A percentile compares a stretch with the other conserved stretches of the same genome.
These are phyloP conservation scores for Hyperoplus immaculatus DNA, from an alignment of 2,797 vertebrate genomes.

Conservation along the genomic window DNA sequence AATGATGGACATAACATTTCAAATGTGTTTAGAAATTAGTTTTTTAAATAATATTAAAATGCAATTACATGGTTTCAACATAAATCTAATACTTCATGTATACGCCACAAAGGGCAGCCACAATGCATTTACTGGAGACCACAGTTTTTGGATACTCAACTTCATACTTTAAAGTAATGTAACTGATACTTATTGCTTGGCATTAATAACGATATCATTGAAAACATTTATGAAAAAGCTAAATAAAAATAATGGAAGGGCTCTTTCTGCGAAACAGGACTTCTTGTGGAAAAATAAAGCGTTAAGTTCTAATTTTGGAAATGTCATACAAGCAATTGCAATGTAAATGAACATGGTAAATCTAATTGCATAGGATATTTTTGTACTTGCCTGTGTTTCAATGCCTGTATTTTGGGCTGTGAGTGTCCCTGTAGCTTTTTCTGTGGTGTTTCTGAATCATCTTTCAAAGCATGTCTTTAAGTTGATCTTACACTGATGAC, in stretches of 20 bases:
- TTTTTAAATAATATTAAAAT: neutral
- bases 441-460: slow-evolving; percentile 27
- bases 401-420: slow-evolving; percentile 21
- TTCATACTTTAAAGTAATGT: neutral
- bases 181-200: neutral
- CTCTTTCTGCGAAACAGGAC: slow-evolving; percentile 3
- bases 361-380: slow-evolving; percentile 54
- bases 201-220: neutral
- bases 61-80: slow-evolving; percentile 11
- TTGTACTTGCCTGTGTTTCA: slow-evolving; percentile 57
- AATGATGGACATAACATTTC: neutral
- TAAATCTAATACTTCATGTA: neutral
- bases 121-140: neutral
- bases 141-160: neutral
- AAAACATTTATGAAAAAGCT: neutral
- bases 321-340: slow-evolving; percentile 24
- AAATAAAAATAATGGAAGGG: neutral
- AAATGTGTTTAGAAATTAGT: neutral
- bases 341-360: slow-evolving; percentile 40
- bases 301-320: slow-evolving; percentile 10
- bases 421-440: slow-evolving; percentile 46
- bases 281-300: neutral
- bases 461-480: slow-evolving; percentile 46
- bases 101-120: neutral
- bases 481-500: slow-evolving; percentile 28